These are phyloP conservation scores for Amitus sp. DNA, from an alignment of 2,888 invertebrate species.

Conservation along the genomic window DNA sequence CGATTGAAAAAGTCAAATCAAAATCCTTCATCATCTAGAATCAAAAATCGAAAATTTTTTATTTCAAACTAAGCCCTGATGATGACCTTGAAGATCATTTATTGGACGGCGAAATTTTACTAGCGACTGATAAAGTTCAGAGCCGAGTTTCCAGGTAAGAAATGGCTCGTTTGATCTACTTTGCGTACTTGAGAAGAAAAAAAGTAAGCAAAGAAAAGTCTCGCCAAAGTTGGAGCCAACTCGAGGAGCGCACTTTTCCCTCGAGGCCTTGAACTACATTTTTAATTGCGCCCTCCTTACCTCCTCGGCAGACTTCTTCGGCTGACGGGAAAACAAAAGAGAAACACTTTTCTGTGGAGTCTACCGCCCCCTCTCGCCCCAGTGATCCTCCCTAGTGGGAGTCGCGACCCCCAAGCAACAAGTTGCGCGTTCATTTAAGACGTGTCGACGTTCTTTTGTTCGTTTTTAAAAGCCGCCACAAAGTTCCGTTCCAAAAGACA, in stretches of 20 bases:
- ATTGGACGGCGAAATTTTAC: no score
- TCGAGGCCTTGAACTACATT: conserved; percentile 64
- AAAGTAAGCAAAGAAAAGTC: conserved; percentile 3
- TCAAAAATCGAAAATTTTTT: no score
- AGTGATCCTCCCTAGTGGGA: conserved; percentile 31
- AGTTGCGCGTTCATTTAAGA: conserved; percentile 67
- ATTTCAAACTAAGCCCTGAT: no score
- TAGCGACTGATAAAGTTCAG: no score
- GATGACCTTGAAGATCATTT: no score
- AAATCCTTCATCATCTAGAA: no score
- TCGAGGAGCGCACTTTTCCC: conserved; percentile 11
- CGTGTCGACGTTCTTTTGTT: conserved; percentile 65
- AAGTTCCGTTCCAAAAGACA: conserved; percentile 59
- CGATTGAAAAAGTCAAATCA: no score
- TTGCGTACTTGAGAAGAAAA: not conserved
- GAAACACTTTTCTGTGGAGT: conserved; percentile 60
- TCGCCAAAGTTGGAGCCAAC: conserved; percentile 4
- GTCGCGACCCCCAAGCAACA: conserved; percentile 60
- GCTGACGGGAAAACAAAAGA: conserved; percentile 63
- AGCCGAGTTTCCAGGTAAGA: no score
- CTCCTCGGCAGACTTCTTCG: conserved; percentile 46
- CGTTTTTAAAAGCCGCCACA: conserved; percentile 58
- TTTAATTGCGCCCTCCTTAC: conserved; percentile 62
- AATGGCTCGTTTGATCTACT: not conserved
- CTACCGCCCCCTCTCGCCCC: conserved; percentile 32